Evolutionary conservation across 1,140 invertebrate species (phyloP).

Genomic region (Amyelois transitella): DNA sequence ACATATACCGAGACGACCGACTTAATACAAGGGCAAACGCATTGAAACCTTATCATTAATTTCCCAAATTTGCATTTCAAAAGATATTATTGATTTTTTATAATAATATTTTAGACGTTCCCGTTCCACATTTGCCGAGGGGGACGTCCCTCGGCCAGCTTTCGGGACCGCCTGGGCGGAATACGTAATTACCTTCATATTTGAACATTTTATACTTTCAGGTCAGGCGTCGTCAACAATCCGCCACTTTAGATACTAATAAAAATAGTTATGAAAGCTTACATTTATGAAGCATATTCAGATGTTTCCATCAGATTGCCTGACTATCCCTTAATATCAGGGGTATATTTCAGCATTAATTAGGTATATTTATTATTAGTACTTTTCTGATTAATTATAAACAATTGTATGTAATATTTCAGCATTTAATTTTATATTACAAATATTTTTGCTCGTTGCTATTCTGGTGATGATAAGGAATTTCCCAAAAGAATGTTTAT

Average conservation of each 20-base stretch:
- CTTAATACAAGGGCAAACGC: constrained; percentile 50
- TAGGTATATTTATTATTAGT: no score
- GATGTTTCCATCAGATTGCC: neutral
- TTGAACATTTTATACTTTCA: neutral
- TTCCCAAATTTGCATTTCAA: constrained; percentile 11
- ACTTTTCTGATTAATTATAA: no score
- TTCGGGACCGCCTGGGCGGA: neutral
- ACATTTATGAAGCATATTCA: neutral
- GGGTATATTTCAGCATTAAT: no score
- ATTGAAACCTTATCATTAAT: constrained; percentile 36
- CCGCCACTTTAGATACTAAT: neutral
- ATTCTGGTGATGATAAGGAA: no score
- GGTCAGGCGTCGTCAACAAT: neutral
- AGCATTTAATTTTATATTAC: no score
- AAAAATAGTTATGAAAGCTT: neutral
- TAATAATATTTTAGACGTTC: neutral
- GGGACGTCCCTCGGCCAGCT: neutral
- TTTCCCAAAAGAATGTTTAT: no score
- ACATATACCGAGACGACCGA: constrained; percentile 32
- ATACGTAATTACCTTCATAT: neutral
- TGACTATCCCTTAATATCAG: no score
- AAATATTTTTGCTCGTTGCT: no score
- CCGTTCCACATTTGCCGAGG: neutral
- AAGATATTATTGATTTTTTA: neutral
- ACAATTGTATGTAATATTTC: no score